These are phyloP conservation scores for Mnemiopsis leidyi DNA, from an alignment of 37 sponge, comb jelly and placozoan species.

Conservation along the genomic window DNA sequence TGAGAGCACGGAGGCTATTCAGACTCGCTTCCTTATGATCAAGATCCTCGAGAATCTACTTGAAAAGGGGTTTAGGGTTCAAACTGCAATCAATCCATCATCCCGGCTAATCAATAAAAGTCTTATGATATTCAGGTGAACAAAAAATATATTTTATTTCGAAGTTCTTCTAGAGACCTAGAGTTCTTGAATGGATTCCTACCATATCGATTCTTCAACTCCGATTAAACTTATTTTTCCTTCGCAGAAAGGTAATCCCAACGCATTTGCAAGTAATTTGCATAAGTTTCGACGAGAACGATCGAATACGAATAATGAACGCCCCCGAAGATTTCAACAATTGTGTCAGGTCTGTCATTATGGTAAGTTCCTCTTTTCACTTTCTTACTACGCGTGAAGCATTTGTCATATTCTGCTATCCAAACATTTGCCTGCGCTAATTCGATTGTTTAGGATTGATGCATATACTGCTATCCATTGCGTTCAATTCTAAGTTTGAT, in stretches of 20 bases:
- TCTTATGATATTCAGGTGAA: conserved; percentile 40
- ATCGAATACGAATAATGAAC: conserved; percentile 43
- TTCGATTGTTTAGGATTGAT: too few species aligned
- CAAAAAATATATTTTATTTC: too few species aligned
- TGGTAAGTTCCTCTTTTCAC: background rate
- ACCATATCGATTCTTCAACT: too few species aligned
- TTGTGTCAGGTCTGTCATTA: conserved; percentile 40
- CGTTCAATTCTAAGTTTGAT: too few species aligned
- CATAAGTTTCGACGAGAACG: conserved; percentile 62
- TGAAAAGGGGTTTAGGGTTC: conserved; percentile 43
- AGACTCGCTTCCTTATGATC: conserved; percentile 56
- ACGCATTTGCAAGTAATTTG: conserved; percentile 40
- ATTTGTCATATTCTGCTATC: too few species aligned
- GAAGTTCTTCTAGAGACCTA: too few species aligned
- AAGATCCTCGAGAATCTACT: conserved; percentile 45
- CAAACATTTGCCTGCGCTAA: too few species aligned
- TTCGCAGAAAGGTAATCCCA: conserved; percentile 5
- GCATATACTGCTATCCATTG: too few species aligned
- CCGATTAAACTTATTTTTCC: too few species aligned
- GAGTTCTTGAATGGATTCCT: too few species aligned
- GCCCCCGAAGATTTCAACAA: conserved; percentile 58
- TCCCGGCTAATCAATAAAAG: conserved; percentile 52
- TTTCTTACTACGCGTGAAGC: too few species aligned
- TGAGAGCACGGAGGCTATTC: conserved; percentile 59
- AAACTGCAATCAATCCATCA: conserved; percentile 33